These are phyloP conservation scores for Diarsia brunnea DNA, from an alignment of 2,888 invertebrate species.

Conservation along the genomic window DNA sequence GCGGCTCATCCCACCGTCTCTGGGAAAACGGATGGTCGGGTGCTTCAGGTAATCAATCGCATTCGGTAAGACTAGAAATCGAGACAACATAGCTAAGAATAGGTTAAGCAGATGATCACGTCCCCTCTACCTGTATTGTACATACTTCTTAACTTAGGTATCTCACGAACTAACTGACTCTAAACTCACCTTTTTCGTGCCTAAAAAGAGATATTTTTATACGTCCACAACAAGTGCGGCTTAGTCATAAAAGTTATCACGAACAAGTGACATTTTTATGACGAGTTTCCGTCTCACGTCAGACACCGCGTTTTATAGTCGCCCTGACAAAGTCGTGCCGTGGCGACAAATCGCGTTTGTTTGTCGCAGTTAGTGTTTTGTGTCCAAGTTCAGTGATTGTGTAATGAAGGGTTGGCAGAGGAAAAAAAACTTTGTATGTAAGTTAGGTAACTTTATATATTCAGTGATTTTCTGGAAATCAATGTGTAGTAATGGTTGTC, in stretches of 20 bases:
- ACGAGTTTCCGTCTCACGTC: conserved; percentile 51
- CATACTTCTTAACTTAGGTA: not conserved
- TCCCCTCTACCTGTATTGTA: too few relatives aligned
- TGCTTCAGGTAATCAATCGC: too few relatives aligned
- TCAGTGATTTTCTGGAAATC: too few relatives aligned
- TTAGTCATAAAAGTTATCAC: conserved; percentile 66
- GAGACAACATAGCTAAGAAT: too few relatives aligned
- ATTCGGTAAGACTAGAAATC: too few relatives aligned
- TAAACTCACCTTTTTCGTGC: conserved; percentile 7
- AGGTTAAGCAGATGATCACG: too few relatives aligned
- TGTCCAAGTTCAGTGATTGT: not conserved
- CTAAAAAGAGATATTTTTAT: conserved; percentile 35
- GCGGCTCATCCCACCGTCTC: too few relatives aligned
- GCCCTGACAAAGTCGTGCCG: conserved; percentile 33
- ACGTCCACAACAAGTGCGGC: conserved; percentile 38
- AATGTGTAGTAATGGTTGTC: too few relatives aligned
- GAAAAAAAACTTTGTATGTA: too few relatives aligned
- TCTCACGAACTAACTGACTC: not conserved
- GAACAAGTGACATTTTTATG: conserved; percentile 66
- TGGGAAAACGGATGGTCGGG: too few relatives aligned
- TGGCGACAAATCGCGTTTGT: conserved; percentile 12
- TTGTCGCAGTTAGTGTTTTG: conserved; percentile 12
- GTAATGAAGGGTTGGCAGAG: not conserved
- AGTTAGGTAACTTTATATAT: too few relatives aligned
- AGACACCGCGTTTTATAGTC: conserved; percentile 46